These are phyloP conservation scores for Caenorhabditis sp. DNA, from an alignment of 2,888 invertebrate species.

Conservation along the genomic window DNA sequence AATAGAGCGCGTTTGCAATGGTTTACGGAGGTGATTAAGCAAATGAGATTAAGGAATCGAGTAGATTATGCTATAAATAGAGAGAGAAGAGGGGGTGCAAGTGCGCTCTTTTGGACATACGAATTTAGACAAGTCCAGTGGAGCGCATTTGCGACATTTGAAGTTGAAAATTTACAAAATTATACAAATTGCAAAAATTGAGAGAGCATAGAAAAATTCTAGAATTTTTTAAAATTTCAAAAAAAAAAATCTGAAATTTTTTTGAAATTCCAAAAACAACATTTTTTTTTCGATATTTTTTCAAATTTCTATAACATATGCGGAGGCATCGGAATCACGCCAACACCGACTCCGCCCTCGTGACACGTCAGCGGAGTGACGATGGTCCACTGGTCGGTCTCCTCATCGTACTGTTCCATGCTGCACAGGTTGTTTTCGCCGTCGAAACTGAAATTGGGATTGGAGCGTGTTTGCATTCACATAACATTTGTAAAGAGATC, in stretches of 20 bases:
- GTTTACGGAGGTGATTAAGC: not conserved
- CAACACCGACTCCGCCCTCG: slow-evolving; percentile 93
- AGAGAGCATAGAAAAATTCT: too few species aligned
- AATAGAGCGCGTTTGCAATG: not conserved
- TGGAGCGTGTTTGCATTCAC: not conserved
- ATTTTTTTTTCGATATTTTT: not conserved
- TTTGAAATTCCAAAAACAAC: not conserved
- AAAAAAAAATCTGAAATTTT: too few species aligned
- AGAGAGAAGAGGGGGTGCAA: not conserved
- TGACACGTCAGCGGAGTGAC: slow-evolving; percentile 87
- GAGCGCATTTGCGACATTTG: not conserved
- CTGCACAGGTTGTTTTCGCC: slow-evolving; percentile 90
- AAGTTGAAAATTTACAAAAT: too few species aligned
- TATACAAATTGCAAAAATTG: too few species aligned
- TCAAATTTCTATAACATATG: slow-evolving; percentile 37
- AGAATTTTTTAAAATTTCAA: too few species aligned
- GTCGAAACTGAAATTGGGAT: slow-evolving; percentile 72
- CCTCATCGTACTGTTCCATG: slow-evolving; percentile 90
- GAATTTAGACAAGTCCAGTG: not conserved
- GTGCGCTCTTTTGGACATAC: not conserved
- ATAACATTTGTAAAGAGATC: too few species aligned
- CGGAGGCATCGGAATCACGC: slow-evolving; percentile 87
- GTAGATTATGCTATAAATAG: too few species aligned
- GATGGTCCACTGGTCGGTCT: slow-evolving; percentile 84
- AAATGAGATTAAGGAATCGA: too few species aligned